phyloP scores from a whole-genome alignment of 2,888 invertebrate species.

The Cylindroiulus punctatus region DNA sequence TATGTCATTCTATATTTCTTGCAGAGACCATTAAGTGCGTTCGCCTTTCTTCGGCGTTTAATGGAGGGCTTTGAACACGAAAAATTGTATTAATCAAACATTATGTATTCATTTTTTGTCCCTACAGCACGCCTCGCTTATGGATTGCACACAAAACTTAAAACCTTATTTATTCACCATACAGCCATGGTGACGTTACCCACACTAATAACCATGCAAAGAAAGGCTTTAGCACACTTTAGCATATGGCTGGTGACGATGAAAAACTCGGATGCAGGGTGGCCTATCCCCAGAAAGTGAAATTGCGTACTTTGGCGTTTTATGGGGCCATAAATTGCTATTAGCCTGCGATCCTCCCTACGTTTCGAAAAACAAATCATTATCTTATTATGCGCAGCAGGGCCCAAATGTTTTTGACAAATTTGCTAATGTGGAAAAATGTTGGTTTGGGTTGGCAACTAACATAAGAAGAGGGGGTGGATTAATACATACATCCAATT shows the following conservation, averaged over 20 bases:
- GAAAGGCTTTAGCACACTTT: background rate
- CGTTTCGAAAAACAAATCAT: background rate
- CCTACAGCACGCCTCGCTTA: background rate
- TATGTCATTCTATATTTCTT: slow-evolving; percentile 23
- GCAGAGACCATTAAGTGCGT: slow-evolving; percentile 4
- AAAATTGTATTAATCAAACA: slow-evolving; percentile 34
- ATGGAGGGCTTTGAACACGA: background rate
- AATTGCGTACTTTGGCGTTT: background rate
- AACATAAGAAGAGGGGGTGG: too few species aligned
- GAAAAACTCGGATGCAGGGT: background rate
- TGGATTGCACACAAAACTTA: background rate
- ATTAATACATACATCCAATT: too few species aligned
- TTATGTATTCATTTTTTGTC: slow-evolving; percentile 34
- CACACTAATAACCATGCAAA: background rate
- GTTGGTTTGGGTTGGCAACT: too few species aligned
- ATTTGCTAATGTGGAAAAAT: too few species aligned
- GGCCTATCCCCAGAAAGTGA: background rate
- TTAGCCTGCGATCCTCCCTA: background rate
- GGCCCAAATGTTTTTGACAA: too few species aligned
- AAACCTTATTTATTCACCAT: background rate
- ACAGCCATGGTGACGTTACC: background rate
- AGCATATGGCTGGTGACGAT: too few species aligned
- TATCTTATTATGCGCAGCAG: background rate
- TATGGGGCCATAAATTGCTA: background rate
- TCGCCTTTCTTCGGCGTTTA: background rate